These are phyloP conservation scores for Dasyurus viverrinus DNA, from an alignment of 2,113 vertebrate genomes.

Conservation along the genomic window DNA sequence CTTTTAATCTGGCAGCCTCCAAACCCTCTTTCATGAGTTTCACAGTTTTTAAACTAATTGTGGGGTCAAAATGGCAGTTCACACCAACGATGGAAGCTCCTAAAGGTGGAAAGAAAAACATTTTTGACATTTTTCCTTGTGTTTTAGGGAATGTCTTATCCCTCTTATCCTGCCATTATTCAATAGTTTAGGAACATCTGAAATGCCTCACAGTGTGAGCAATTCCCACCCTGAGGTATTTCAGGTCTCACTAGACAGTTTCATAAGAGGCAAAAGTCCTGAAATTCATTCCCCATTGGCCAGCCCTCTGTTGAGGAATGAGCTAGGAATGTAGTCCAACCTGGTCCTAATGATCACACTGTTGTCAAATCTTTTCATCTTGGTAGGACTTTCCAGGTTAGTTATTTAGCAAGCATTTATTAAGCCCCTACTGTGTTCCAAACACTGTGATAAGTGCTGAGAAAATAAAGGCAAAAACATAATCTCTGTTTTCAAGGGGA, in stretches of 20 bases:
- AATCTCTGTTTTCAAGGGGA: background rate
- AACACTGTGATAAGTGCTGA: background rate
- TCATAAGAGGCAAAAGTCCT: background rate
- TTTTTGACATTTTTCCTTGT: background rate
- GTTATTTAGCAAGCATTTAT: background rate
- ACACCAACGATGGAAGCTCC: constrained; percentile 95
- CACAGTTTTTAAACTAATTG: constrained; percentile 90
- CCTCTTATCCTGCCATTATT: background rate
- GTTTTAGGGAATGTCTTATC: too few species aligned
- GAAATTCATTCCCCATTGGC: background rate
- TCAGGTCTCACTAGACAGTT: background rate
- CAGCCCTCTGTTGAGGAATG: background rate
- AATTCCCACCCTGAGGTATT: background rate
- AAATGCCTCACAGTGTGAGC: background rate
- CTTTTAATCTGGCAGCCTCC: constrained; percentile 91
- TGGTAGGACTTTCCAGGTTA: background rate
- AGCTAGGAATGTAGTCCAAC: background rate
- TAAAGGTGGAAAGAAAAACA: constrained; percentile 71
- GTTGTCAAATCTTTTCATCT: background rate
- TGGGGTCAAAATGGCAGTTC: constrained; percentile 98
- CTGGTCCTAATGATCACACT: background rate
- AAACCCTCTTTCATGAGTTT: constrained; percentile 96
- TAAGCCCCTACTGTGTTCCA: background rate
- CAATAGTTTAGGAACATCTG: background rate
- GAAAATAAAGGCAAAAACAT: too few species aligned